These are phyloP conservation scores for Melieria crassipennis DNA, from an alignment of 2,888 invertebrate genomes.

Conservation along the genomic window DNA sequence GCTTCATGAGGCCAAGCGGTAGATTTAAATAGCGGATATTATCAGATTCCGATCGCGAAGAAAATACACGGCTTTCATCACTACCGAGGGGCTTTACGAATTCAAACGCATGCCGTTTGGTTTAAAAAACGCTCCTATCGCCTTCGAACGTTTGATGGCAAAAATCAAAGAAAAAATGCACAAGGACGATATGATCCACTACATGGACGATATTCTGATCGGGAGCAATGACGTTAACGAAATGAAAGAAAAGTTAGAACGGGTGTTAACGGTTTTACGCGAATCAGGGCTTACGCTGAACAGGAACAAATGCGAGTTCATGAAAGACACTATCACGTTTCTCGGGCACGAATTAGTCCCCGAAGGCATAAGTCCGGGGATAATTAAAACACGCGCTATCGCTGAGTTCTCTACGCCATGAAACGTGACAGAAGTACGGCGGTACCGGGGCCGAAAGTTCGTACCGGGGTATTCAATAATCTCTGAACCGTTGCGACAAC, in stretches of 20 bases:
- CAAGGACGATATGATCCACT: constrained; percentile 27
- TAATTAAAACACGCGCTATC: neutral
- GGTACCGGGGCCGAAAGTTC: constrained; percentile 26
- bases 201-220: constrained; percentile 37
- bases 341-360: neutral
- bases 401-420: constrained; percentile 14
- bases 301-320: neutral
- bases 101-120: constrained; percentile 38
- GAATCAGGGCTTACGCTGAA: constrained; percentile 6
- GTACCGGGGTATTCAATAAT: constrained; percentile 7
- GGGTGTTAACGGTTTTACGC: neutral
- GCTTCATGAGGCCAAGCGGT: constrained; percentile 33
- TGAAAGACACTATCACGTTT: too few relatives aligned
- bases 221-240: neutral
- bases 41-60: constrained; percentile 23
- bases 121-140: constrained; percentile 24
- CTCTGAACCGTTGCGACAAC: constrained; percentile 16
- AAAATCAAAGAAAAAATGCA: constrained; percentile 23
- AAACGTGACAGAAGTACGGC: constrained; percentile 9
- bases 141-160: constrained; percentile 34
- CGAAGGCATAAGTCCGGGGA: too few relatives aligned
- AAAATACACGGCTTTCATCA: constrained; percentile 38
- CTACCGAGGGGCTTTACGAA: constrained; percentile 35
- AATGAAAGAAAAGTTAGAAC: constrained; percentile 17
- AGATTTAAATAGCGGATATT: constrained; percentile 37